Base-by-base conservation (phyloP, 2,113 vertebrate genomes). In the Daubentonia madagascariensis region DNA sequence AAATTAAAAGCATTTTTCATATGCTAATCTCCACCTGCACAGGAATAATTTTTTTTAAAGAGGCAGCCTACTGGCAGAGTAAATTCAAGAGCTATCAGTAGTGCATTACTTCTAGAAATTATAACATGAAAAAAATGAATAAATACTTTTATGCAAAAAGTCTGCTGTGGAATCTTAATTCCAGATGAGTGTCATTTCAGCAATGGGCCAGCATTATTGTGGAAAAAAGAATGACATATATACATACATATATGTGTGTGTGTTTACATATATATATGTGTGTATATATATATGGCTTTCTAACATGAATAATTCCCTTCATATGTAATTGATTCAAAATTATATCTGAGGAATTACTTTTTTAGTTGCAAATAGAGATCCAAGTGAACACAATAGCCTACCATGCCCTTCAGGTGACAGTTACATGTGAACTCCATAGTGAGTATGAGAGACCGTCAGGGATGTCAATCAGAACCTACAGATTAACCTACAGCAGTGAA, bases 401-500 rank as follows among this genome's bases (percentile, higher is more conserved):
- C 93, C 92, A 97, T 98, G 97, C 98, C 96, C 97, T 94, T 97
- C 8, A 93, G 97, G 16, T 96, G 88, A 96, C 97, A 95, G 97
- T 79, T 98, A 85, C 97, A 73, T 95, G 94, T 88, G 97, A 98
- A 96, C 97, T 95, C 80, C 93, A 93, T 4, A 70, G 98, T 96
- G 94, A 92, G 96, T 95, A 81, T 97, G 85, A 78, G 96, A 98
- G 67, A 96, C 37, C 37, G 97, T 96, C 92, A 97, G 93, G 97
- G 96, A 96, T 37, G 98, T 94, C 92, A 96, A 67, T 98, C 75
- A 92, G 97, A 98, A 98, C 97, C 97, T 96, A 96, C 89, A 97
- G 96, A 98, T 98, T 89, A 98, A 98, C 98, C 98, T 97, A 98
- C 35, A 96, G 98, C 98, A 98, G 98, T 99, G 99, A 99, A 99